Conservation (phyloP, 2,888 invertebrate genomes). For the Galeopsomyia nigrocyanea region DNA sequence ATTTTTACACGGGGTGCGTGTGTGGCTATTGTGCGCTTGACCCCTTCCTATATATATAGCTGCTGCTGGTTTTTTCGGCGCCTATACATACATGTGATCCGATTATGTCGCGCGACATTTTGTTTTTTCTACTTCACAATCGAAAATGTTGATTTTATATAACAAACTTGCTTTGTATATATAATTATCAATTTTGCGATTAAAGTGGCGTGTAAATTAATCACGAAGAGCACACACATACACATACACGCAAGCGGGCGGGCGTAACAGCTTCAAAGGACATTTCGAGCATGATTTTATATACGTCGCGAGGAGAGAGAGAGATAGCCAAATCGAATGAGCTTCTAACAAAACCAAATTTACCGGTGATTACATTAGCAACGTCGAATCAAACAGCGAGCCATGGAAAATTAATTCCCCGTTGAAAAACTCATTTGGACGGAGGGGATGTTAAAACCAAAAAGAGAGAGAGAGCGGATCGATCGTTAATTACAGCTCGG, state of each 20-base stretch:
- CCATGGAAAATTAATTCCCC: too few species aligned
- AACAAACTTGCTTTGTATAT: constrained; percentile 3
- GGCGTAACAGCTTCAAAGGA: constrained; percentile 17
- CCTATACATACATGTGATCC: not conserved
- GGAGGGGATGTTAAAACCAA: not conserved
- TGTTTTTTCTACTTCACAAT: not conserved
- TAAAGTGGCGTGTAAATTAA: constrained; percentile 36
- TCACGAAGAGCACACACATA: constrained; percentile 9
- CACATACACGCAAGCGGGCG: too few species aligned
- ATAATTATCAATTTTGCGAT: constrained; percentile 20
- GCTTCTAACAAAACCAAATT: not conserved
- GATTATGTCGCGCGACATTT: not conserved
- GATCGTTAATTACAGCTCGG: constrained; percentile 23
- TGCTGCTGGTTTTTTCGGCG: too few species aligned
- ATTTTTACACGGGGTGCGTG: too few species aligned
- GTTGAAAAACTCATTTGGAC: not conserved
- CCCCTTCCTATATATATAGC: constrained; percentile 5
- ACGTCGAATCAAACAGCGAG: too few species aligned
- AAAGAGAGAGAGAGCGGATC: constrained; percentile 1
- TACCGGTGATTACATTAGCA: not conserved
- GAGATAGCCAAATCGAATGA: too few species aligned
- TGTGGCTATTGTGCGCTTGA: constrained; percentile 14
- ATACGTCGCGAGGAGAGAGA: not conserved
- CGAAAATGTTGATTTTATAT: not conserved
- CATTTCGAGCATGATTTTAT: constrained; percentile 29